Base-by-base conservation (phyloP, 2,113 vertebrate species). In the Lampris incognitus region DNA sequence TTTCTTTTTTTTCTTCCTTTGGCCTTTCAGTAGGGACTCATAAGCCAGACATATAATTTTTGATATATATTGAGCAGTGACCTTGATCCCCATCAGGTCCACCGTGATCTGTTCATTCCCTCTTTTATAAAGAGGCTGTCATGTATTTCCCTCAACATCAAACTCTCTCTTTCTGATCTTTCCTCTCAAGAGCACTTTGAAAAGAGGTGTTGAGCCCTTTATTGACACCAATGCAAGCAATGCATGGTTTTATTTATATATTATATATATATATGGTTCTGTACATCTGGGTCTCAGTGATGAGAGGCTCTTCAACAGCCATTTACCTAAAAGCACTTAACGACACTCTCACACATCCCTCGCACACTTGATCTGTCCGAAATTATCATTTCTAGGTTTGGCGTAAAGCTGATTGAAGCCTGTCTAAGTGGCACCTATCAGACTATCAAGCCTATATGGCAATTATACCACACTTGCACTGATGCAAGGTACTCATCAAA, bases 261-360 rank as follows among this genome's bases (percentile, higher is more conserved):
- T 24, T 24, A 24, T 24, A 24, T 24, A 24, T 24, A 67, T 55
- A 65, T 71, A 72, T 67, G 67, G 44, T 9, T 38, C 65, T 70
- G 72, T 83, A 70, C 54, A 75, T 88, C 87, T 64, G 77, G 72
- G 85, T 86, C 61, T 84, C 81, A 46, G 58, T 37, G 54, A 63
- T 83, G 76, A 71, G 65, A 39, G 1, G 36, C 74, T 84, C 79
- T 84, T 74, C 72, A 76, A 77, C 77, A 41, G 0, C 38, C 69
- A 90, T 91, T 91, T 92, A 84, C 88, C 88, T 89, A 81, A 91
- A 90, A 89, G 87, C 89, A 87, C 83, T 88, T 85, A 69, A 78
- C 69, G 82, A 84, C 77, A 71, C 81, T 83, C 59, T 49, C 46
- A 41, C 69, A 79, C 79, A 82, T 68, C 66, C 46, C 79, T 82